Evolutionary conservation across 2,113 vertebrate genomes (phyloP).

Genomic region (Piprites chloris): DNA sequence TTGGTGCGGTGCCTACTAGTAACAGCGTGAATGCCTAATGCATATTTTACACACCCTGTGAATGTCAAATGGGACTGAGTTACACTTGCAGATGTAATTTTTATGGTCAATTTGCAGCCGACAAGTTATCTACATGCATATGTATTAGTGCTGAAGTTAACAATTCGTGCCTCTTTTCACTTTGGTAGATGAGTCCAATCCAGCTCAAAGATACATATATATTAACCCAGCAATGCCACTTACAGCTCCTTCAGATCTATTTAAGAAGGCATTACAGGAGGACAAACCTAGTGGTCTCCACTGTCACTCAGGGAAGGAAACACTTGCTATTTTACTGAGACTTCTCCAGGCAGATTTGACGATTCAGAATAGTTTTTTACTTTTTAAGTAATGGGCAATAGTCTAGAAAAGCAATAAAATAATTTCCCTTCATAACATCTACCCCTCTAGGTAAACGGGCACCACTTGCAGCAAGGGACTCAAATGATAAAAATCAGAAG

Average conservation of each 20-base stretch:
- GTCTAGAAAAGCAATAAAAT: not conserved
- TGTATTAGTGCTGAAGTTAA: constrained; percentile 12
- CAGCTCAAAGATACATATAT: not conserved
- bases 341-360: not conserved
- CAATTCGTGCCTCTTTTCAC: not conserved
- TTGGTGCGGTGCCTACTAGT: not conserved
- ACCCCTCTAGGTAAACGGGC: not conserved
- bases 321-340: not conserved
- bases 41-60: not conserved
- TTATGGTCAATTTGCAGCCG: constrained; percentile 45
- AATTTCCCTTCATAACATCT: not conserved
- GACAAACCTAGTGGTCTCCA: not conserved
- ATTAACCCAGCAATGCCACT: not conserved
- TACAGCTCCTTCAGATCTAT: not conserved
- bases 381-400: not conserved
- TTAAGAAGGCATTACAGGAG: not conserved
- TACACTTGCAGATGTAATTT: constrained; percentile 38
- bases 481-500: not conserved
- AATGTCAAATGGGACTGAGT: not conserved
- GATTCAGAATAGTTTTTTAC: not conserved
- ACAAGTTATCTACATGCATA: constrained; percentile 10
- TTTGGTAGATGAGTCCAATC: not conserved
- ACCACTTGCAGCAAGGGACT: not conserved
- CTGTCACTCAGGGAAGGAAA: not conserved
- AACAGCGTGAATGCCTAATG: not conserved